Percentiles rank a stretch among this genome's conserved stretches.
phyloP scores from a whole-genome alignment of 2,797 vertebrate genomes.

The Thamnophis elegans region DNA sequence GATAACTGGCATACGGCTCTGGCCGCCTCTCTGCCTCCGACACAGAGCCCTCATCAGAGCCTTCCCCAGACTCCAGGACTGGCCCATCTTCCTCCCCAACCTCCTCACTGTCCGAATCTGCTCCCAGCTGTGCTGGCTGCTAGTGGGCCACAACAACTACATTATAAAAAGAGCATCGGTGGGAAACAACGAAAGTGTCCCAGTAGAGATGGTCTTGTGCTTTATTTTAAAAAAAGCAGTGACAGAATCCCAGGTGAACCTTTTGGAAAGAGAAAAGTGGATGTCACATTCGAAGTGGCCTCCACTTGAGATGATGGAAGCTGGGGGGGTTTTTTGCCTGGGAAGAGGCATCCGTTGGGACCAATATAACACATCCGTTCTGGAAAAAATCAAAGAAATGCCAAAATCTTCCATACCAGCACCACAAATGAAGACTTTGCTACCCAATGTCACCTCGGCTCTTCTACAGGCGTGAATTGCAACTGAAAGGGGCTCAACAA shows the following conservation, averaged over 20 bases:
- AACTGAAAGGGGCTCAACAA: slow-evolving; percentile 94
- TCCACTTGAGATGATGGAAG: background rate
- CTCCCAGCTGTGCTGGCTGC: too few species aligned
- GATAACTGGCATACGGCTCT: too few species aligned
- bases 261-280: background rate
- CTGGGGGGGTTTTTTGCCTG: background rate
- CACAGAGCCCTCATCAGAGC: too few species aligned
- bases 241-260: background rate
- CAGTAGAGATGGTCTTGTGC: background rate
- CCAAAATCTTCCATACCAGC: slow-evolving; percentile 76
- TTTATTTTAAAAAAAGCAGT: background rate
- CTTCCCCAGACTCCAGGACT: too few species aligned
- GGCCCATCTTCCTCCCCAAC: too few species aligned
- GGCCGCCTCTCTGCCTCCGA: too few species aligned
- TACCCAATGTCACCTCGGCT: slow-evolving; percentile 85
- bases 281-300: background rate
- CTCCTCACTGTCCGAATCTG: too few species aligned
- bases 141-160: background rate
- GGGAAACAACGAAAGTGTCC: background rate
- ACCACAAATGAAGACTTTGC: slow-evolving; percentile 88
- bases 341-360: background rate
- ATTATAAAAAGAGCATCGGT: background rate
- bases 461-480: slow-evolving; percentile 92
- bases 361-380: background rate
- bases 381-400: background rate